phyloP scores from a whole-genome alignment of 2,797 vertebrate genomes.

The Astyanax mexicanus region DNA sequence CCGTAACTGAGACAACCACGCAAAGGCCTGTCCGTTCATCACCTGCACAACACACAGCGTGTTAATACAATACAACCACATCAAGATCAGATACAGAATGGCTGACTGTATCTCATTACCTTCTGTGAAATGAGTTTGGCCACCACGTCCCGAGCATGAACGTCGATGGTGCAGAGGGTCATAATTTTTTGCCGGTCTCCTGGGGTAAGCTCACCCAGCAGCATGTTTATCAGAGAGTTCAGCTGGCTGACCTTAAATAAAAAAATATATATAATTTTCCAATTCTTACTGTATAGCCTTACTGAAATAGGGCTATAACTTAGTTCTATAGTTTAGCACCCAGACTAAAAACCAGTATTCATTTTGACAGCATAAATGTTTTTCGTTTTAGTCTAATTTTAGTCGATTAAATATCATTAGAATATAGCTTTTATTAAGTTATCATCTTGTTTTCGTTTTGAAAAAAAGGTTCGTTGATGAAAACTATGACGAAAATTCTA shows the following conservation, averaged over 20 bases:
- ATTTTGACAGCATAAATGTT: no score
- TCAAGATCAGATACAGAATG: not conserved
- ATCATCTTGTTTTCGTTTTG: no score
- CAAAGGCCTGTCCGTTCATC: slow-evolving; percentile 79
- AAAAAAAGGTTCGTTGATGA: no score
- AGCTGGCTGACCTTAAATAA: slow-evolving; percentile 88
- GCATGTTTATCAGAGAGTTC: slow-evolving; percentile 93
- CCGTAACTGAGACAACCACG: slow-evolving; percentile 84
- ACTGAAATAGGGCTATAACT: no score
- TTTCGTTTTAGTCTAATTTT: no score
- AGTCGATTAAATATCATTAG: no score
- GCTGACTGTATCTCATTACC: slow-evolving; percentile 67
- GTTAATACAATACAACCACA: not conserved
- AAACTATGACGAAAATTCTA: no score
- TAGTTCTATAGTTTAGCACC: no score
- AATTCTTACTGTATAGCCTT: no score
- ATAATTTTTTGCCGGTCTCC: slow-evolving; percentile 91
- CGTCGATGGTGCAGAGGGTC: slow-evolving; percentile 90
- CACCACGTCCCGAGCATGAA: slow-evolving; percentile 86
- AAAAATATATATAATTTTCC: no score
- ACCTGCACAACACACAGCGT: slow-evolving; percentile 68
- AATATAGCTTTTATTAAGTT: no score
- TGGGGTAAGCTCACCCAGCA: slow-evolving; percentile 86
- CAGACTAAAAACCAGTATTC: no score
- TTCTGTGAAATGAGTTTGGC: slow-evolving; percentile 87